Conservation (phyloP, 2,797 vertebrate genomes). For the Danio aesculapii region DNA sequence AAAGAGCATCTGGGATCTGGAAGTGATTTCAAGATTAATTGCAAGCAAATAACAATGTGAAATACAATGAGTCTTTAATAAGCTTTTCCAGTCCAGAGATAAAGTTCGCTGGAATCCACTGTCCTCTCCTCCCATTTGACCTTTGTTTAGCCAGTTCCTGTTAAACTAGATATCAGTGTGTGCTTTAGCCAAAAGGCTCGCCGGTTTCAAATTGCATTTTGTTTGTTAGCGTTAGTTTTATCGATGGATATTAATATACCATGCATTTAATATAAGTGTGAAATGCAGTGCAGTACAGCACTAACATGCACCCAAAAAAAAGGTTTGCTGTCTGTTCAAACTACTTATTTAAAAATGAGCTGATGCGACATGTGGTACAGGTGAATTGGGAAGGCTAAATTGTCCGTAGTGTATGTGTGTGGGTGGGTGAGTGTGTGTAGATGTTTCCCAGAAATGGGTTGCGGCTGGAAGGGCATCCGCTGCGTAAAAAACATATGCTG, state of each 20-base stretch:
- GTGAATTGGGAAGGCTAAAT: no score
- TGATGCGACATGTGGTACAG: no score
- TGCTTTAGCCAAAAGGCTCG: neutral
- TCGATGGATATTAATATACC: neutral
- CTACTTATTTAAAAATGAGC: no score
- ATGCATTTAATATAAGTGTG: no score
- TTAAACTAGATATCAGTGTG: conserved; percentile 6
- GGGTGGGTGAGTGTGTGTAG: no score
- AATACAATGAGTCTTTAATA: neutral
- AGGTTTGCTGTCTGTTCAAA: no score
- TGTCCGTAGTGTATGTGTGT: no score
- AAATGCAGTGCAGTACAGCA: no score
- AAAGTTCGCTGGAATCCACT: conserved; percentile 5
- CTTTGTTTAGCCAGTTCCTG: neutral
- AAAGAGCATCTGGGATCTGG: neutral
- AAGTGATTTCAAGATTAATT: neutral
- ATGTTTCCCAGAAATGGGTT: no score
- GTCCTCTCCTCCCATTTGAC: neutral
- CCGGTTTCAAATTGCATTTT: neutral
- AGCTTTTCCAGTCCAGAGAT: neutral
- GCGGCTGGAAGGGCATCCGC: no score
- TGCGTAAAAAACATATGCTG: no score
- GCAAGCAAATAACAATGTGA: neutral
- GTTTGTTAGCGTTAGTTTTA: neutral
- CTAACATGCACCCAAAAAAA: no score